Evolutionary conservation across 2,113 vertebrate species (phyloP).

Genomic region (Egretta garzetta): DNA sequence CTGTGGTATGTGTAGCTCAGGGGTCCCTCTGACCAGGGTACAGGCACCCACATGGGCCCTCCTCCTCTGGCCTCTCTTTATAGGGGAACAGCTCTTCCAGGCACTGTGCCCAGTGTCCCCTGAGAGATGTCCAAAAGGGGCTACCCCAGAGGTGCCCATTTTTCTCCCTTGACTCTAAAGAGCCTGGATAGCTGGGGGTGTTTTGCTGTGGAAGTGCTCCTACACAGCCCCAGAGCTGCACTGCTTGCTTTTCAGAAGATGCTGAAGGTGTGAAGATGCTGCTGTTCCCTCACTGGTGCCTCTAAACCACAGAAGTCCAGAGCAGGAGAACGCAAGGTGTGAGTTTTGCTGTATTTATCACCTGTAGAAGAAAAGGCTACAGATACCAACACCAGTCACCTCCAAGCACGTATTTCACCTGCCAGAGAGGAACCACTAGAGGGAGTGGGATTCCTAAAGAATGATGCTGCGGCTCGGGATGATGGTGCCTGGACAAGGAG

Average conservation of each 20-base stretch:
- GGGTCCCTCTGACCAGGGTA: neutral
- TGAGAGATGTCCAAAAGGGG: neutral
- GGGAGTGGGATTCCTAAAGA: slow-evolving; percentile 19
- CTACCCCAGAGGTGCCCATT: neutral
- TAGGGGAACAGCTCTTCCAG: neutral
- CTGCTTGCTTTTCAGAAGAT: neutral
- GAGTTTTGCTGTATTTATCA: neutral
- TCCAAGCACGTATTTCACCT: neutral
- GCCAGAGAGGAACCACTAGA: slow-evolving; percentile 1
- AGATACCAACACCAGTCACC: neutral
- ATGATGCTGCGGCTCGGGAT: neutral
- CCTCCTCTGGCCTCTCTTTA: neutral
- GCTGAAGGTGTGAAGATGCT: neutral
- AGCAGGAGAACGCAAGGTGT: neutral
- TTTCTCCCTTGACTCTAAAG: neutral
- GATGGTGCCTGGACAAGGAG: neutral
- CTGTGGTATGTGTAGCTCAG: neutral
- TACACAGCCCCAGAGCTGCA: accelerated
- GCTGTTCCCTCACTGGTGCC: neutral
- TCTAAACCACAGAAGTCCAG: neutral
- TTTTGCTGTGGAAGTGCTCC: neutral
- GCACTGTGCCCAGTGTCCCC: too few relatives aligned
- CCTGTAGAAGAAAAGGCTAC: accelerated
- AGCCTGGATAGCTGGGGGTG: neutral
- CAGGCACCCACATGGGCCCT: accelerated